Conservation (phyloP, 2,113 vertebrate genomes). For the Sceloporus undulatus region DNA sequence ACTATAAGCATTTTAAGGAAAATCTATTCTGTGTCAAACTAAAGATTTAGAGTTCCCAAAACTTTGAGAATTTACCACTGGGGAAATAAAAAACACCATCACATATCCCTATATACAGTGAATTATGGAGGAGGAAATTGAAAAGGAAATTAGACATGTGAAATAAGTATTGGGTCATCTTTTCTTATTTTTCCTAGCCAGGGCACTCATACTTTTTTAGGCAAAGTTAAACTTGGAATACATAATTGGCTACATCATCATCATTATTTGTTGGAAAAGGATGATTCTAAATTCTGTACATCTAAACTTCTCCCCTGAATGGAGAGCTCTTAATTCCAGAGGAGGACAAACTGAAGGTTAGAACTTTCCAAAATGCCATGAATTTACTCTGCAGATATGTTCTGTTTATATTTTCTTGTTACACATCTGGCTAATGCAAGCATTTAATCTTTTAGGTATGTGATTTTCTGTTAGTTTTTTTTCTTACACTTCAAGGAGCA, state of each 20-base stretch:
- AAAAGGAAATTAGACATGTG: background rate
- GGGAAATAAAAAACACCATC: background rate
- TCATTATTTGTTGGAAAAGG: background rate
- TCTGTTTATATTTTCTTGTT: constrained; percentile 20
- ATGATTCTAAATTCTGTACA: background rate
- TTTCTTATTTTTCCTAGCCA: background rate
- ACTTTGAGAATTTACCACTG: background rate
- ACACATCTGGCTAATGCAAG: constrained; percentile 26
- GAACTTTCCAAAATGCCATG: background rate
- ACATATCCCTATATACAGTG: background rate
- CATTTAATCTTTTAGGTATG: constrained; percentile 30
- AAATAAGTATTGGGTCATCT: background rate
- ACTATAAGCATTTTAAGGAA: constrained; percentile 7
- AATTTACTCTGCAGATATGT: constrained; percentile 10
- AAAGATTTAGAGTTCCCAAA: background rate
- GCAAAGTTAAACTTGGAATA: background rate
- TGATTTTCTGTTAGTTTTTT: constrained; percentile 27
- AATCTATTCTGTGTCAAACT: constrained; percentile 2
- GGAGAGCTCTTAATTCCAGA: background rate
- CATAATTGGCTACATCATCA: background rate
- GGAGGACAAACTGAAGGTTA: background rate
- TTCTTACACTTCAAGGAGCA: background rate
- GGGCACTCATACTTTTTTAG: background rate
- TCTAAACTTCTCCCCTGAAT: background rate
- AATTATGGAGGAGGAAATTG: background rate